Conservation (phyloP, 2,888 invertebrate genomes). For the Coenonympha arcania region DNA sequence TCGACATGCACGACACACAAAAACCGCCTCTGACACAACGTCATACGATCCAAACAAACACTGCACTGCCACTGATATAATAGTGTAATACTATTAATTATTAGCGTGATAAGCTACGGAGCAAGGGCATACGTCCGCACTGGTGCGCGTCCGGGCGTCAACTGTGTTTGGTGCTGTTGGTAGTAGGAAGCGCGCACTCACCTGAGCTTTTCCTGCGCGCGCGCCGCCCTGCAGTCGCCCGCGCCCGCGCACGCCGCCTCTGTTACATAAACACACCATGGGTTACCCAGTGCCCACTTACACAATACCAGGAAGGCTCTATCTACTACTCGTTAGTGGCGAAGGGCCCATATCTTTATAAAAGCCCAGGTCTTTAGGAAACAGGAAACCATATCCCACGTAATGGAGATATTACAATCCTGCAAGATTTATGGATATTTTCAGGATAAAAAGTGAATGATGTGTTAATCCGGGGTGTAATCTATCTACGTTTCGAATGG, state of each 20-base stretch:
- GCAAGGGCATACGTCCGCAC: slow-evolving; percentile 40
- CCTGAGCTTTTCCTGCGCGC: slow-evolving; percentile 66
- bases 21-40: slow-evolving; percentile 1
- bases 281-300: neutral
- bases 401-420: too few relatives aligned
- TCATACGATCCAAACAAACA: slow-evolving; percentile 3
- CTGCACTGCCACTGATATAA: slow-evolving; percentile 24
- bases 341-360: neutral
- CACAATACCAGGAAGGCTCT: neutral
- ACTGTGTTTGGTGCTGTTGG: too few relatives aligned
- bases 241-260: slow-evolving; percentile 58
- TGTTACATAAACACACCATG: slow-evolving; percentile 59
- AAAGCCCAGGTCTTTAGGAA: too few relatives aligned
- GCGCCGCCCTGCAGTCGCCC: slow-evolving; percentile 60
- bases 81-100: neutral
- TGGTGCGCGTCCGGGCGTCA: slow-evolving; percentile 40
- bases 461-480: too few relatives aligned
- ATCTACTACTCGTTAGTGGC: neutral
- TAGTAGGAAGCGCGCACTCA: slow-evolving; percentile 28
- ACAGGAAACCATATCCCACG: too few relatives aligned
- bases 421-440: too few relatives aligned
- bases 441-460: too few relatives aligned
- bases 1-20: slow-evolving; percentile 16
- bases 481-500: too few relatives aligned
- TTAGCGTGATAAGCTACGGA: neutral